Percentiles rank a stretch among this genome's conserved stretches.
Conservation (phyloP, 2,888 invertebrate species). For the Alviniconcha strummeri region DNA sequence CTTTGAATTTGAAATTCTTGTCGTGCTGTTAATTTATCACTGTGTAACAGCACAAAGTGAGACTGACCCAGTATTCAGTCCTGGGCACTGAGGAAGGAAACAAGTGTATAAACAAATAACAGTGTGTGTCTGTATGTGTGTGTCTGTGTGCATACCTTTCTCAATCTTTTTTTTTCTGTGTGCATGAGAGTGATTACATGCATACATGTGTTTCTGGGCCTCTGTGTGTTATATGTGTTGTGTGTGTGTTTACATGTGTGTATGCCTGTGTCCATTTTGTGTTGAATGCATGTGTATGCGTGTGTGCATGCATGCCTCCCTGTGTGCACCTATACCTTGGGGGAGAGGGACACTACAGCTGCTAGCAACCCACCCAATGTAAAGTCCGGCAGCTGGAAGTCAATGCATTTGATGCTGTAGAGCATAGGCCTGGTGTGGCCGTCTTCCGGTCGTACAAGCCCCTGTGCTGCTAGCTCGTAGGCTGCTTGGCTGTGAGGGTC, state of each 20-base stretch:
- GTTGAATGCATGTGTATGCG: neutral
- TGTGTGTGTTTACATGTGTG: neutral
- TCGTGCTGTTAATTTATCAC: no score
- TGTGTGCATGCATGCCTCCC: no score
- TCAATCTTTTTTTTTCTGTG: neutral
- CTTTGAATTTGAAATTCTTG: no score
- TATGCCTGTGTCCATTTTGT: neutral
- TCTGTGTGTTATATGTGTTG: neutral
- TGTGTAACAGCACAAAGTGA: no score
- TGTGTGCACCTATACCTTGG: no score
- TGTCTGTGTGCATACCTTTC: no score
- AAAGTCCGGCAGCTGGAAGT: slow-evolving; percentile 89
- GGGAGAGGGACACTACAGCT: no score
- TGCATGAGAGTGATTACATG: neutral
- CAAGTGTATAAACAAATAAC: neutral
- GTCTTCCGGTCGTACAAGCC: slow-evolving; percentile 85
- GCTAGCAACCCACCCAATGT: slow-evolving; percentile 80
- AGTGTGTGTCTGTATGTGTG: neutral
- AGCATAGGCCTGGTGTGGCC: slow-evolving; percentile 82
- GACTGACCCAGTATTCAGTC: no score
- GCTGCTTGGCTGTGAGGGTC: slow-evolving; percentile 90
- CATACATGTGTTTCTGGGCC: neutral
- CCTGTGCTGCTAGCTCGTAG: slow-evolving; percentile 89
- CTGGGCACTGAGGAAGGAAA: neutral
- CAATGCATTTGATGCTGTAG: slow-evolving; percentile 89